phyloP scores from a whole-genome alignment of 2,888 invertebrate genomes.

The Lasiommata megera region DNA sequence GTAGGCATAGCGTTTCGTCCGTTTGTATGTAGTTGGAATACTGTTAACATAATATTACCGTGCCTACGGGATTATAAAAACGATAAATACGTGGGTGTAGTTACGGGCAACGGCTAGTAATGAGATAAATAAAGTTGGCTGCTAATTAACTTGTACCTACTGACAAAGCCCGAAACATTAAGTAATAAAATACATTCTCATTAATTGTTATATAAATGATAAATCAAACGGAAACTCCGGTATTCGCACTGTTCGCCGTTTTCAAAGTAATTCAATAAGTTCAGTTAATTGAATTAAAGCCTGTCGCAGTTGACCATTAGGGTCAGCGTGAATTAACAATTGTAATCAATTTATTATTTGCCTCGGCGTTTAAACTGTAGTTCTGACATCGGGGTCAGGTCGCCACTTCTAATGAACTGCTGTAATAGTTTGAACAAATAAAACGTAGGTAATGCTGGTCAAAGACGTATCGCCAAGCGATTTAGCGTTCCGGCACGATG shows the following conservation, averaged over 20 bases:
- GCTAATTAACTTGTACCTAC: background rate
- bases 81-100: too few species aligned
- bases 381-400: conserved; percentile 15
- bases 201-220: conserved; percentile 4
- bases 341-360: conserved; percentile 30
- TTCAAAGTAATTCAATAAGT: conserved; percentile 30
- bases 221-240: conserved; percentile 15
- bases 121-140: background rate
- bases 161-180: background rate
- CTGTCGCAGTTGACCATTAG: conserved; percentile 29
- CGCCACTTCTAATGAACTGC: conserved; percentile 9
- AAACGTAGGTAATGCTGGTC: too few species aligned
- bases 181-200: background rate
- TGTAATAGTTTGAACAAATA: conserved; percentile 6
- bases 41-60: too few species aligned
- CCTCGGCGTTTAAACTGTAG: conserved; percentile 21
- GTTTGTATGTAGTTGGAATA: too few species aligned
- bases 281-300: conserved; percentile 30
- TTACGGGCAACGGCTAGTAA: too few species aligned
- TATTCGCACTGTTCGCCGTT: conserved; percentile 16
- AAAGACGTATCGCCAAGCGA: too few species aligned
- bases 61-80: too few species aligned
- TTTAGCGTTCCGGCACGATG: too few species aligned
- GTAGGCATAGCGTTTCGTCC: too few species aligned
- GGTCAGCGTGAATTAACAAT: conserved; percentile 32